These are phyloP conservation scores for Microplitis deprimator DNA, from an alignment of 2,888 invertebrate genomes.

Conservation along the genomic window DNA sequence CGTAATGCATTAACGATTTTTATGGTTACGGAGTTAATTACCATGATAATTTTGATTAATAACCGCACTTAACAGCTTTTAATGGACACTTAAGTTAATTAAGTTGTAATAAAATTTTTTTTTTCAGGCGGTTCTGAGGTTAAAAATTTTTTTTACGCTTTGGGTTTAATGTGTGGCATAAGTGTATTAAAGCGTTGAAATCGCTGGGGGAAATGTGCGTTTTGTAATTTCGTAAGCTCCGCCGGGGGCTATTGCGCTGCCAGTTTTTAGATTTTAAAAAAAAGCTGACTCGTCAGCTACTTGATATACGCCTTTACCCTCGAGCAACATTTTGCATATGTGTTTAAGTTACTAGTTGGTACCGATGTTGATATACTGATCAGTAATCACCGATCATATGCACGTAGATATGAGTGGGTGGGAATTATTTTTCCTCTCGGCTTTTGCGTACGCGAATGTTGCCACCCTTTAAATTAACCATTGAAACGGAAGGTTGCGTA, in stretches of 20 bases:
- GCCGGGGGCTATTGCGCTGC: constrained; percentile 22
- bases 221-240: constrained; percentile 39
- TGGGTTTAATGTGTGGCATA: neutral
- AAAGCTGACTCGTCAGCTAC: constrained; percentile 52
- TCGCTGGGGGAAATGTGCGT: constrained; percentile 35
- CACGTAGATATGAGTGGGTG: constrained; percentile 45
- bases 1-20: neutral
- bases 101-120: neutral
- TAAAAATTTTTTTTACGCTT: neutral
- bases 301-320: constrained; percentile 57
- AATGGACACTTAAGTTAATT: neutral
- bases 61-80: neutral
- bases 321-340: constrained; percentile 39
- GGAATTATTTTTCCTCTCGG: constrained; percentile 46
- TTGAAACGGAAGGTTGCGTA: constrained; percentile 49
- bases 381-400: constrained; percentile 22
- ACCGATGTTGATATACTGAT: constrained; percentile 18
- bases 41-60: neutral
- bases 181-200: constrained; percentile 18
- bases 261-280: constrained; percentile 42
- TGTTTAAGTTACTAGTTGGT: constrained; percentile 23
- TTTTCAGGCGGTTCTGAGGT: neutral
- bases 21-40: constrained; percentile 3
- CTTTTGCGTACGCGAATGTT: constrained; percentile 48
- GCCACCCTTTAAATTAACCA: constrained; percentile 61